Conservation (phyloP, 30 jellyfish, hydroid and myxozoan species). For the Turritopsis rubra region DNA sequence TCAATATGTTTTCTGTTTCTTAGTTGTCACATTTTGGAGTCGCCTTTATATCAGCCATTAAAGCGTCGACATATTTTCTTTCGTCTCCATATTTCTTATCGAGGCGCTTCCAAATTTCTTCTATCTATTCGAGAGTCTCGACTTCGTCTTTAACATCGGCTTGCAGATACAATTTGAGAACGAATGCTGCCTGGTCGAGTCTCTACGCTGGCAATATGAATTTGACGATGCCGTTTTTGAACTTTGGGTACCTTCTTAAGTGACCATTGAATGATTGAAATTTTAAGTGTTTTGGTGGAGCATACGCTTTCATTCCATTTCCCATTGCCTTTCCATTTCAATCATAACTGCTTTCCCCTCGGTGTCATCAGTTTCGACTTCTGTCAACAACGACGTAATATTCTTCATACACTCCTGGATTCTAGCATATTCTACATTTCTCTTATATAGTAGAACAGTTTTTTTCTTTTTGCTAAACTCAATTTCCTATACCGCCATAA, state of each 20-base stretch:
- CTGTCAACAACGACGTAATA: background rate
- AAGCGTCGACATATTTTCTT: constrained; percentile 45
- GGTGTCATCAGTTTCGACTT: background rate
- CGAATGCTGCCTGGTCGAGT: constrained; percentile 13
- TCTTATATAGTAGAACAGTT: background rate
- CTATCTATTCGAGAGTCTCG: constrained; percentile 17
- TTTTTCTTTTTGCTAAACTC: background rate
- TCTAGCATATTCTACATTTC: background rate
- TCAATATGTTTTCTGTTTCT: constrained; percentile 57
- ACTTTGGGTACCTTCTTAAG: constrained; percentile 17
- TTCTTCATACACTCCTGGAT: no score
- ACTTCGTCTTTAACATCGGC: background rate
- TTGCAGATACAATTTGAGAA: constrained; percentile 5
- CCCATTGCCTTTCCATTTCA: background rate
- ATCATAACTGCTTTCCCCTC: background rate
- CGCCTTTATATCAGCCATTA: constrained; percentile 49
- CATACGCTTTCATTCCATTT: background rate
- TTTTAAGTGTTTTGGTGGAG: background rate
- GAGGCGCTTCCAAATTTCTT: constrained; percentile 54
- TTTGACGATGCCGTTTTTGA: constrained; percentile 12
- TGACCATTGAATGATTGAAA: constrained; percentile 5
- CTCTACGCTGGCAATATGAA: background rate
- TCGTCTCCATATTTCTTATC: constrained; percentile 68
- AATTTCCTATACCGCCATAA: background rate
- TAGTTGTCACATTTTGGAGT: constrained; percentile 47